Base-by-base conservation (phyloP, 2,113 vertebrate species). In the Nansenia antarctica region DNA sequence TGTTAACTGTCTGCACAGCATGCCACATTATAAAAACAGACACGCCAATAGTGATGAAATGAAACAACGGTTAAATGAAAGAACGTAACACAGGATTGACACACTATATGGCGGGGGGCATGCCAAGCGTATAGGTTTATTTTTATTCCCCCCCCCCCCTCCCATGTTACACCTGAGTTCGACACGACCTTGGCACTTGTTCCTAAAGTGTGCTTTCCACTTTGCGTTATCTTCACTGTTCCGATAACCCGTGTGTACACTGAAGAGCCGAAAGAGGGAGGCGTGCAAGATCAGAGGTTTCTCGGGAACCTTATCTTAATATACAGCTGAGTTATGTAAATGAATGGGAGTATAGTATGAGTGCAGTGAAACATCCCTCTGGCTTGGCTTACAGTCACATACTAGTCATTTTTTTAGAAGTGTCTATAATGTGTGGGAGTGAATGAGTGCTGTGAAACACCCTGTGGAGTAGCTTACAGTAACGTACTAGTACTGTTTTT, bases 311-410 rank as follows among this genome's bases (percentile, higher is more conserved):
- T 83, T 87, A 90, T 91, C 84, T 82, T 15, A 15, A 67, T 73
- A 54, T 78, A 80, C 54, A 58, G 57, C 77, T 62, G 73, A 87
- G 80, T 88, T 87, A 88, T 90, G 87, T 85, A 88, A 90, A 89
- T 87, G 72, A 54, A 6, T 26, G 52, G 9, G 7, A 9, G 53
- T 30, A 57, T 27, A 34, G 64, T 65, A 67, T 30, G 61, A 72
- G 58, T 65, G 67, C 34, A 76, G 24, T 59, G 54, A 52, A 70
- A 63, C 39, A 73, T 67, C 35, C 35, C 35, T 5, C 5, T 37
- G 5, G 39, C 12, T 42, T 11, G 12, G 12, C 3, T 42, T 42
- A 15, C 39, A 18, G 35, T 4, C 35, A 37, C 35, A 37, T 4
- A 5, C 35, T 37, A 11, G 35, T 4, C 37, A 42, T 42, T 9